Evolutionary conservation across 2,113 vertebrate genomes (phyloP).

Genomic region (Kryptolebias marmoratus): DNA sequence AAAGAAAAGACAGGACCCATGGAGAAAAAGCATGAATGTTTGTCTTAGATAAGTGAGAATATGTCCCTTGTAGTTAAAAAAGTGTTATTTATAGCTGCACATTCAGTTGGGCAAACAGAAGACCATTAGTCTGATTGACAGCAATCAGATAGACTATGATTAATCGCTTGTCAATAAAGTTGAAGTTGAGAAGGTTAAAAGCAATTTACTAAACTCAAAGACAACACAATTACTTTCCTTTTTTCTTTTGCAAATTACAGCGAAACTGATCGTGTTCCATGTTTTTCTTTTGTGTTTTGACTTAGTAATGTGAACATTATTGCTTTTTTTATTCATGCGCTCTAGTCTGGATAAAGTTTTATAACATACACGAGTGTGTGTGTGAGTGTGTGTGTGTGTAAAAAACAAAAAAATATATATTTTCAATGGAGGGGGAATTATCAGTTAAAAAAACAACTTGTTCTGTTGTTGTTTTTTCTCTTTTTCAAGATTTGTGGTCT

Average conservation of each 20-base stretch:
- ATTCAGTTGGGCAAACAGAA: neutral
- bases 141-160: neutral
- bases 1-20: slow-evolving; percentile 40
- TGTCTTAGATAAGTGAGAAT: neutral
- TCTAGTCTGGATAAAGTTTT: too few relatives aligned
- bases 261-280: neutral
- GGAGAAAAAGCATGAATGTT: slow-evolving; percentile 33
- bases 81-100: neutral
- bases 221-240: slow-evolving; percentile 3
- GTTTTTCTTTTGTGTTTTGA: neutral
- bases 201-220: slow-evolving; percentile 14
- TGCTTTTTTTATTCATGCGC: too few relatives aligned
- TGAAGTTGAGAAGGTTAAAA: neutral
- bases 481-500: too few relatives aligned
- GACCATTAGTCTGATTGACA: slow-evolving; percentile 24
- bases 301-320: too few relatives aligned
- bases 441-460: too few relatives aligned
- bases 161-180: slow-evolving; percentile 1
- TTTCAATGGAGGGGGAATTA: too few relatives aligned
- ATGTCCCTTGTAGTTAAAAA: neutral
- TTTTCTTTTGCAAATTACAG: neutral
- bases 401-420: too few relatives aligned
- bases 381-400: too few relatives aligned
- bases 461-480: too few relatives aligned
- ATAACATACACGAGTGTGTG: too few relatives aligned